Evolutionary conservation across 2,797 vertebrate species (phyloP).

Genomic region (Rhinoraja longicauda): DNA sequence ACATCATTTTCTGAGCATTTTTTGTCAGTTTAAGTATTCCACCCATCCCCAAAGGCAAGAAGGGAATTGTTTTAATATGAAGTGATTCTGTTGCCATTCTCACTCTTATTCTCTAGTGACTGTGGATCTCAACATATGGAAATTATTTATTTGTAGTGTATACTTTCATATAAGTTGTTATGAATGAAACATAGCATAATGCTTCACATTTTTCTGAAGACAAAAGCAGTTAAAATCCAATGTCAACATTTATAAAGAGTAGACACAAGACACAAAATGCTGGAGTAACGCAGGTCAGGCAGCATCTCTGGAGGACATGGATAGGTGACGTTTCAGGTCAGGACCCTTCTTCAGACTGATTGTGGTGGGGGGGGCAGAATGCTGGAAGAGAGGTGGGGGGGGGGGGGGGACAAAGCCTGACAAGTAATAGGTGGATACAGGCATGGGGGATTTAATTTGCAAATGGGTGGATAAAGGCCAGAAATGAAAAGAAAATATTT

Average conservation of each 20-base stretch:
- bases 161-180: not conserved
- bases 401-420: too few relatives aligned
- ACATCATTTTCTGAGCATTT: conserved; percentile 28
- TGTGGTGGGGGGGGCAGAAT: too few relatives aligned
- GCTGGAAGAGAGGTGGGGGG: too few relatives aligned
- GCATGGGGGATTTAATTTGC: too few relatives aligned
- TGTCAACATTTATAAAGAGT: not conserved
- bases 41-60: conserved; percentile 8
- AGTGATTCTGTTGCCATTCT: not conserved
- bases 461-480: too few relatives aligned
- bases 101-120: not conserved
- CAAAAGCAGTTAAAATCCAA: not conserved
- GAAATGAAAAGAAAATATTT: not conserved
- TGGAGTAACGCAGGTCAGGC: too few relatives aligned
- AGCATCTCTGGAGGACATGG: too few relatives aligned
- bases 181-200: not conserved
- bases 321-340: too few relatives aligned
- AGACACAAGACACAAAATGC: too few relatives aligned
- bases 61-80: conserved; percentile 21
- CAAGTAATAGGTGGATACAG: too few relatives aligned
- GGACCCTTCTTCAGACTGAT: too few relatives aligned
- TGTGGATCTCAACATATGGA: conserved; percentile 10
- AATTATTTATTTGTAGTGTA: conserved; percentile 27
- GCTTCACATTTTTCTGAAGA: not conserved
- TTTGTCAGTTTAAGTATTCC: conserved; percentile 20